Evolutionary conservation across 2,888 invertebrate species (phyloP), one percentile per base, ranked within the genome.

Genomic region (Byasa hedistus): DNA sequence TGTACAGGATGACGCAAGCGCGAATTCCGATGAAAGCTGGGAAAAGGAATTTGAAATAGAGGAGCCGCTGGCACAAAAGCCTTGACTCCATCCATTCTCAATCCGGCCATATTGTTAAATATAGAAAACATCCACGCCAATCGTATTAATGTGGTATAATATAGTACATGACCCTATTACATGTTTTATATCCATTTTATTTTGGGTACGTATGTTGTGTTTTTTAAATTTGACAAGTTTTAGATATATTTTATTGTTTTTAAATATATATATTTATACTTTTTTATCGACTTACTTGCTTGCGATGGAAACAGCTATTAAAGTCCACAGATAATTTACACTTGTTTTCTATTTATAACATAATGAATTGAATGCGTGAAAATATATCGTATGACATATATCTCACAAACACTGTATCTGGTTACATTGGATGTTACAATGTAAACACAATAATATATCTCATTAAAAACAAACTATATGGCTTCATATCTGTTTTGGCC

Each of bases 11-110:
- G 91, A 91, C 48, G 90, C 87, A 1, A 91, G 91, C 70, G 89
- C 92, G 0, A 92, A 92, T 71, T 93, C 93, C 0, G 93, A 93
- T 67, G 93, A 92, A 69, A 92, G 93, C 76, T 94, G 94, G 94
- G 93, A 94, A 73, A 93, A 93, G 71, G 93, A 93, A 72, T 94
- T 94, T 77, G 94, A 94, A 76, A 86, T 92, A 10, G 91, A 92
- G 12, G 90, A 89, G 44, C 64, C 72, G 2, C 81, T 82, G 2
- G 82, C 77, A 1, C 58, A 59, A 12, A 66, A 63, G 62, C 62
- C 55, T 21, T 66, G 66, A 66, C 48, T 60, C 17, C 7, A 55
- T 17, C 22, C n/a, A 7, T 0, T 24, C 57, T 48, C 7, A 54
- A 59, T 66, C 66, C 66, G 66, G 36, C 62, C 66, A 63, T 66